phyloP scores from a whole-genome alignment of 2,888 invertebrate species.

The Nematopogon swammerdamellus region DNA sequence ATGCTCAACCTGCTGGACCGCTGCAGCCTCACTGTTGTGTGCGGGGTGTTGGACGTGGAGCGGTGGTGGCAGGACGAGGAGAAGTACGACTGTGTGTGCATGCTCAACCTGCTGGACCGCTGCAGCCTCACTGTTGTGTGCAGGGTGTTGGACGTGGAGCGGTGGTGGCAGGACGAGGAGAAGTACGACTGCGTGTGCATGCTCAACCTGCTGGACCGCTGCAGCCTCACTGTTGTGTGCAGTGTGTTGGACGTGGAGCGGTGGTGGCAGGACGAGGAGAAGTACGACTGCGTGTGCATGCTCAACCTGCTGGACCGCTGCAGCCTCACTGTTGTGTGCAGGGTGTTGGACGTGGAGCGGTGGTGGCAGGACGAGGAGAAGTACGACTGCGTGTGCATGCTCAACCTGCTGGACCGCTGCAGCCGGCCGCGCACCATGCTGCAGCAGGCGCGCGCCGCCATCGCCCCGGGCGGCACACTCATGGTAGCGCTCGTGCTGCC shows the following conservation, averaged over 20 bases:
- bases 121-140: no score
- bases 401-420: conserved; percentile 85
- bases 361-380: conserved; percentile 48
- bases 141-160: no score
- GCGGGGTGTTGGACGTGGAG: conserved; percentile 60
- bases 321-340: no score
- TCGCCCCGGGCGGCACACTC: conserved; percentile 63
- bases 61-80: conserved; percentile 47
- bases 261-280: conserved; percentile 46
- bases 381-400: conserved; percentile 70
- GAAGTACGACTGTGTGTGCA: conserved; percentile 67
- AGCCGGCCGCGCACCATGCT: conserved; percentile 78
- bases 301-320: conserved; percentile 86
- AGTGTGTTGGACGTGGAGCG: conserved; percentile 58
- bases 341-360: conserved; percentile 58
- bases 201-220: no score
- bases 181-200: no score
- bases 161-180: no score
- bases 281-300: conserved; percentile 70
- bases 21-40: no score
- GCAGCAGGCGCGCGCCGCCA: conserved; percentile 64
- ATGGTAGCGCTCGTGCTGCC: conserved; percentile 61
- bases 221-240: no score
- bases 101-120: conserved; percentile 82
- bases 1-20: no score